These are phyloP conservation scores for Rapana venosa DNA, from an alignment of 2,888 invertebrate species.

Conservation along the genomic window DNA sequence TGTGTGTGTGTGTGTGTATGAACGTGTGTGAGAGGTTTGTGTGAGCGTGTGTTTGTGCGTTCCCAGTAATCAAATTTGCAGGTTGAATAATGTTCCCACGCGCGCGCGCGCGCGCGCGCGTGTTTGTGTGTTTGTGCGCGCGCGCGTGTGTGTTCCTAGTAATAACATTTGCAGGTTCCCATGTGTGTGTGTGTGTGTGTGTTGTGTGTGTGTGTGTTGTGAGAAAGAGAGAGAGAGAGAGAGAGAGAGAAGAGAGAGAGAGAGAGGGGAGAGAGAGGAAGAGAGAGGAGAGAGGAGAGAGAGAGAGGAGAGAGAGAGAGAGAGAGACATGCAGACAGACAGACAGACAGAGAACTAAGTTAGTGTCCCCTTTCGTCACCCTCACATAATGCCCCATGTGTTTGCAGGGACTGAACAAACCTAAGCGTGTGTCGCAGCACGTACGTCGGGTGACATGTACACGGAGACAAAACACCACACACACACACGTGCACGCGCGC, in stretches of 20 bases:
- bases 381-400: no score
- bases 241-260: slow-evolving; percentile 8
- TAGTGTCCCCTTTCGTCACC: no score
- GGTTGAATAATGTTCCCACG: background rate
- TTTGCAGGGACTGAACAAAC: no score
- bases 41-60: no score
- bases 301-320: background rate
- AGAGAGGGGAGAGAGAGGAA: background rate
- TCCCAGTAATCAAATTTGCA: no score
- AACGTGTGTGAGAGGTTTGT: no score
- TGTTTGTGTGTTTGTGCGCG: background rate
- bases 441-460: no score
- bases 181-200: background rate
- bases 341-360: background rate
- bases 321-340: background rate
- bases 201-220: slow-evolving; percentile 2
- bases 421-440: no score
- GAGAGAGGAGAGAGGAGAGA: background rate
- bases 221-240: slow-evolving; percentile 19
- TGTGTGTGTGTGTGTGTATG: no score
- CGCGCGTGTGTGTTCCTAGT: background rate
- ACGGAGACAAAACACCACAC: no score
- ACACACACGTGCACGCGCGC: no score
- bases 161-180: no score
- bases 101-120: background rate